Conservation (phyloP, 2,113 vertebrate species). For the Limanda limanda region DNA sequence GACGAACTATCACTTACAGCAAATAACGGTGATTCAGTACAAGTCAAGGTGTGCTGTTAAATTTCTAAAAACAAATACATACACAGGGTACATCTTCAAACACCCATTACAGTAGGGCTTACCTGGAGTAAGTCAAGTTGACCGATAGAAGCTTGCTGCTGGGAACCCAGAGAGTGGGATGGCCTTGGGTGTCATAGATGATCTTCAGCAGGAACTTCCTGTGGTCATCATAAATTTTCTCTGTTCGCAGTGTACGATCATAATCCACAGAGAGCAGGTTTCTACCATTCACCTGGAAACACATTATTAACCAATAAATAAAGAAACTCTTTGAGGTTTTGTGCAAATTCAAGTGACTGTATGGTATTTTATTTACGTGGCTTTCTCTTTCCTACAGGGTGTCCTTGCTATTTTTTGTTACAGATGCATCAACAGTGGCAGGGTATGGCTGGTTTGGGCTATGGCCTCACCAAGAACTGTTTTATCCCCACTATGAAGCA, state of each 20-base stretch:
- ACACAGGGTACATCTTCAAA: neutral
- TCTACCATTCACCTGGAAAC: constrained; percentile 92
- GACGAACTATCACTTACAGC: no score
- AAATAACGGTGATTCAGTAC: no score
- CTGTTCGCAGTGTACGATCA: constrained; percentile 92
- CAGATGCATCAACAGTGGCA: no score
- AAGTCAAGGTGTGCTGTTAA: no score
- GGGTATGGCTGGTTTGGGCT: no score
- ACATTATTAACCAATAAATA: constrained; percentile 4
- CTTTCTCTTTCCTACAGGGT: no score
- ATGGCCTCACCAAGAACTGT: no score
- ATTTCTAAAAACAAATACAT: no score
- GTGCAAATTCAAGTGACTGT: neutral
- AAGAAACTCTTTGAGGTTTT: neutral
- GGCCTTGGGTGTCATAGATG: constrained; percentile 92
- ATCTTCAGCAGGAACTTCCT: constrained; percentile 97
- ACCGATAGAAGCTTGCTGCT: constrained; percentile 98
- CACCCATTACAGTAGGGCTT: neutral
- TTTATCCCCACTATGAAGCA: no score
- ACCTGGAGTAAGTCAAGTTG: constrained; percentile 94
- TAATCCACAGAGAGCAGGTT: constrained; percentile 99
- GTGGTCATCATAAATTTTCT: constrained; percentile 99
- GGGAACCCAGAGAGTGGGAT: constrained; percentile 95
- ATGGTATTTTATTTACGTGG: no score
- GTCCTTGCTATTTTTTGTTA: no score